Evolutionary conservation across 1,140 invertebrate genomes (phyloP).

Genomic region (Gonatopus flavifemur): DNA sequence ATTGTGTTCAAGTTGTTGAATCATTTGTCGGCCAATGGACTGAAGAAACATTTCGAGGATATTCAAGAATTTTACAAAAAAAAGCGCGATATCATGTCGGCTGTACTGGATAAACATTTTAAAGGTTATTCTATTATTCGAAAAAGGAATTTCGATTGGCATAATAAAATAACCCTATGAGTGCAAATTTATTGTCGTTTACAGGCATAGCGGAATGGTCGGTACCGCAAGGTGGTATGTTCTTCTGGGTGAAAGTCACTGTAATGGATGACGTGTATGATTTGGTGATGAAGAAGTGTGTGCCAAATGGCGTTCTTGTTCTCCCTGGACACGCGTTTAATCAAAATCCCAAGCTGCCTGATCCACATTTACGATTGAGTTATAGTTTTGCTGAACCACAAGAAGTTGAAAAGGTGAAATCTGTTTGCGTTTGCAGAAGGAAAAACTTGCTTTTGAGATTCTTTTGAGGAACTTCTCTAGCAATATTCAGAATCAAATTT

Average conservation of each 20-base stretch:
- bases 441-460: neutral
- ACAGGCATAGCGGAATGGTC: constrained; percentile 63
- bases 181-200: neutral
- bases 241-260: constrained; percentile 63
- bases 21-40: constrained; percentile 59
- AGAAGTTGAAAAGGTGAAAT: constrained; percentile 59
- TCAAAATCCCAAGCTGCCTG: constrained; percentile 40
- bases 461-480: too few relatives aligned
- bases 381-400: constrained; percentile 57
- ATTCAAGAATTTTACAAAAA: constrained; percentile 60
- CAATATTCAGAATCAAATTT: too few relatives aligned
- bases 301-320: constrained; percentile 54
- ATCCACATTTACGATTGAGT: constrained; percentile 58
- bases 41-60: constrained; percentile 55
- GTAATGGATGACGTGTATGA: constrained; percentile 53
- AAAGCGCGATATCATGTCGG: constrained; percentile 58
- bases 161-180: neutral
- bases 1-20: constrained; percentile 53
- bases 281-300: constrained; percentile 57
- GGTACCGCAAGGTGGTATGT: constrained; percentile 64
- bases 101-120: constrained; percentile 59
- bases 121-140: constrained; percentile 45
- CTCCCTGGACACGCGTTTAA: constrained; percentile 61
- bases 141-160: neutral
- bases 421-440: neutral